phyloP scores from a whole-genome alignment of 2,113 vertebrate species.

The Albula glossodonta region DNA sequence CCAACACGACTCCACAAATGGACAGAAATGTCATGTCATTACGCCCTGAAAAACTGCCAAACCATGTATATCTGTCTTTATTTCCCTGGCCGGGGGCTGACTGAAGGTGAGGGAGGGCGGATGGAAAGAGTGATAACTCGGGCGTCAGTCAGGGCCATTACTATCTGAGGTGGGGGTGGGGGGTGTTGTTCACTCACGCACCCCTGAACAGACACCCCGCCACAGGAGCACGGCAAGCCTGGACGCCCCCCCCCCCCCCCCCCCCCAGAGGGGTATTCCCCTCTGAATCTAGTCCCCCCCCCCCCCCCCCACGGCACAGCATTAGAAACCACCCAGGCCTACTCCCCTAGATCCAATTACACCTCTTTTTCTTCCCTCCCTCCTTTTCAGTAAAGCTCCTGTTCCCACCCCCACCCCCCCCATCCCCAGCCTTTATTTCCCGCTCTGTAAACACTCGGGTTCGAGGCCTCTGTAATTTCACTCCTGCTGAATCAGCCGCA shows the following conservation, averaged over 20 bases:
- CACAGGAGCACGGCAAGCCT: neutral
- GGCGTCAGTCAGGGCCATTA: neutral
- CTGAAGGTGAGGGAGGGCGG: neutral
- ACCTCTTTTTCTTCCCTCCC: slow-evolving; percentile 5
- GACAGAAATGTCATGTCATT: neutral
- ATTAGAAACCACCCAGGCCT: slow-evolving; percentile 1
- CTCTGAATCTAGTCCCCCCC: neutral
- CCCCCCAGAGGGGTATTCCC: no score
- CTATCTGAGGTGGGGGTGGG: neutral
- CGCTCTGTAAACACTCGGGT: slow-evolving; percentile 10
- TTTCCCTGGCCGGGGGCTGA: neutral
- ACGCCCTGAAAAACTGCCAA: neutral
- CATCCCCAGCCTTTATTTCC: neutral
- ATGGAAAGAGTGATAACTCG: neutral
- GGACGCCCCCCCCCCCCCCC: neutral
- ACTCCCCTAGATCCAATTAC: slow-evolving; percentile 11
- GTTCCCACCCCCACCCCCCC: neutral
- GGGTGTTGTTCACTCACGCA: neutral
- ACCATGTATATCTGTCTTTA: neutral
- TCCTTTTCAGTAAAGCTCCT: neutral
- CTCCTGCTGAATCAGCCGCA: slow-evolving; percentile 26
- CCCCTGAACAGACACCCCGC: neutral
- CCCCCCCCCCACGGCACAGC: neutral
- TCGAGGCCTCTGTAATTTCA: slow-evolving; percentile 1
- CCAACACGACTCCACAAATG: neutral